Conservation (phyloP, 2,888 invertebrate genomes). For the Neocrepidodera transversa region DNA sequence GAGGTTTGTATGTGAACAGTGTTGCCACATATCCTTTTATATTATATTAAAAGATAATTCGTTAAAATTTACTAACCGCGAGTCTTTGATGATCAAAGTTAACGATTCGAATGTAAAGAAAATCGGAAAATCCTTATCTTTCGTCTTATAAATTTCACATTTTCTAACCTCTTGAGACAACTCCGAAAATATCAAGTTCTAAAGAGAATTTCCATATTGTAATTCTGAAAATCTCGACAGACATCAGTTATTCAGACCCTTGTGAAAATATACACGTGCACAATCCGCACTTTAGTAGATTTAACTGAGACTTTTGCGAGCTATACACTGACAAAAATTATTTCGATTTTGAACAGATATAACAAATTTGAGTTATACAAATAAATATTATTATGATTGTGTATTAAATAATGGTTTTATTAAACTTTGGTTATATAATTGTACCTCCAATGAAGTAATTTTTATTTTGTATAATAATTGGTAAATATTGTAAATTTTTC, state of each 20-base stretch:
- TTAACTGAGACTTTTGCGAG: background rate
- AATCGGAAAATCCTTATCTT: background rate
- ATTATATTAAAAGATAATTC: too few relatives aligned
- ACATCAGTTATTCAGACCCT: slow-evolving; percentile 22
- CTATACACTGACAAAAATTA: background rate
- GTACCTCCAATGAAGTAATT: too few relatives aligned
- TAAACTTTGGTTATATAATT: too few relatives aligned
- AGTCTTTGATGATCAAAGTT: slow-evolving; percentile 16
- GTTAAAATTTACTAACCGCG: too few relatives aligned
- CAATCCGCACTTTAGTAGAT: background rate
- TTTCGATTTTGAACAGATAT: too few relatives aligned
- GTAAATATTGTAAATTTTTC: too few relatives aligned
- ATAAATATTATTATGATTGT: too few relatives aligned
- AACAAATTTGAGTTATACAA: too few relatives aligned
- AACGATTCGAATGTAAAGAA: too few relatives aligned
- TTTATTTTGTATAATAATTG: too few relatives aligned
- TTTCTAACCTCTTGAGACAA: slow-evolving; percentile 3
- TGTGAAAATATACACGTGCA: slow-evolving; percentile 27
- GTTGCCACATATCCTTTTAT: background rate
- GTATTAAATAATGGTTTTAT: too few relatives aligned
- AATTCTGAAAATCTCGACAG: slow-evolving; percentile 17
- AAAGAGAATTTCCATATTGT: slow-evolving; percentile 23
- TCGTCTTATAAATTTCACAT: slow-evolving; percentile 4
- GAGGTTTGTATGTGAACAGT: background rate
- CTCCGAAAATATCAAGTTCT: slow-evolving; percentile 8